Evolutionary conservation across 30 jellyfish, hydroid and myxozoan species (phyloP), one percentile per base, ranked within the genome.

Genomic region (Chrysaora quinquecirrha): DNA sequence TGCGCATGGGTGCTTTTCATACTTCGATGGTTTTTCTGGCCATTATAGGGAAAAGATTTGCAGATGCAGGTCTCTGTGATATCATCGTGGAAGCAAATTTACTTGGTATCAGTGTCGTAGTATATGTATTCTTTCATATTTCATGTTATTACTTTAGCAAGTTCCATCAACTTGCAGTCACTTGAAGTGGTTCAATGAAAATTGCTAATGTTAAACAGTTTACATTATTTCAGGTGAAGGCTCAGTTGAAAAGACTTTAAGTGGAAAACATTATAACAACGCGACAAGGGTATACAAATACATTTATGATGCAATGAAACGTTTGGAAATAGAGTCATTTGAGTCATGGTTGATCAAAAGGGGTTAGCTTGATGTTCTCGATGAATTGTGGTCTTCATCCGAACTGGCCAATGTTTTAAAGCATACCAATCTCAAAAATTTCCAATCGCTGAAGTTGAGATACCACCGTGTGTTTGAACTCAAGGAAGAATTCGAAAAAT

Each of bases 201-300:
- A 16, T 16, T 6, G 58, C 9, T 6, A 6, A 43, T 16, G 9
- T 6, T 6, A 6, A 16, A 6, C 58, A 43, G 58, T 9, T 43
- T 43, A 6, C 16, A 16, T 43, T 43, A n/a, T n/a, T 43, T 43
- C 16, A 43, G 58, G 58, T 16, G 58, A 43, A 31, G 34, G 83
- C 4, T 23, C 78, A 6, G 77, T 32, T 6, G 79, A 71, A 6
- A 71, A 32, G 43, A 6, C 25, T 9, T 83, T 74, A 22, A 3
- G 14, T 3, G n/a, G n/a, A n/a, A n/a, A n/a, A n/a, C n/a, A n/a
- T n/a, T n/a, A n/a, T n/a, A n/a, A n/a, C n/a, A n/a, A 74, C 52
- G 83, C 83, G 63, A 74, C 48, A 58, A 84, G 86, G 2, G 56
- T 22, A 10, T 24, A 24, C 60, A 74, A 74, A 29, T 74, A 74